Conservation (phyloP, 2,113 vertebrate species). For the Geococcyx californianus region DNA sequence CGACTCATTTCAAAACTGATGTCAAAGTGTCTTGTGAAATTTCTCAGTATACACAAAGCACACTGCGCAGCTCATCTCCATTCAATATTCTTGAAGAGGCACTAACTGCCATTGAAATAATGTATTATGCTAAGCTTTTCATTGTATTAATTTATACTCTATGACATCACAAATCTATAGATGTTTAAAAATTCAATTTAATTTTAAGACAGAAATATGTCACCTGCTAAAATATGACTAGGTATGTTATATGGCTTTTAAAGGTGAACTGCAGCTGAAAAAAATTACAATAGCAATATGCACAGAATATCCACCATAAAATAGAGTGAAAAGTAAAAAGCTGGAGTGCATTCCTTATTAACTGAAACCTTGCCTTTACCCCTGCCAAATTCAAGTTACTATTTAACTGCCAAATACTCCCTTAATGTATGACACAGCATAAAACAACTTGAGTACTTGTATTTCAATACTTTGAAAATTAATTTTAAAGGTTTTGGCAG, state of each 20-base stretch:
- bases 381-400: not conserved
- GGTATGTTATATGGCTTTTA: not conserved
- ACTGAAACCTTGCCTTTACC: not conserved
- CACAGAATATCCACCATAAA: not conserved
- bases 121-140: not conserved
- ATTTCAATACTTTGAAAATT: constrained; percentile 16
- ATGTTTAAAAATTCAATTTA: not conserved
- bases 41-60: not conserved
- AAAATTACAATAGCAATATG: not conserved
- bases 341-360: not conserved
- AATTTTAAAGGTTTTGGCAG: constrained; percentile 27
- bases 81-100: not conserved
- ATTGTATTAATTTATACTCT: not conserved
- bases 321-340: not conserved
- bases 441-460: not conserved
- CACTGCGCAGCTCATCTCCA: not conserved
- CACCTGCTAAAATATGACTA: not conserved
- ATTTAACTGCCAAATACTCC: not conserved
- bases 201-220: not conserved
- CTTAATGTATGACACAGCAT: not conserved
- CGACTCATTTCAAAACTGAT: not conserved
- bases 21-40: constrained; percentile 1
- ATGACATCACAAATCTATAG: not conserved
- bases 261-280: not conserved
- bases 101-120: not conserved